A percentile compares a stretch with the other conserved stretches of the same genome.
Conservation (phyloP, 2,113 vertebrate species). For the Fulica atra region DNA sequence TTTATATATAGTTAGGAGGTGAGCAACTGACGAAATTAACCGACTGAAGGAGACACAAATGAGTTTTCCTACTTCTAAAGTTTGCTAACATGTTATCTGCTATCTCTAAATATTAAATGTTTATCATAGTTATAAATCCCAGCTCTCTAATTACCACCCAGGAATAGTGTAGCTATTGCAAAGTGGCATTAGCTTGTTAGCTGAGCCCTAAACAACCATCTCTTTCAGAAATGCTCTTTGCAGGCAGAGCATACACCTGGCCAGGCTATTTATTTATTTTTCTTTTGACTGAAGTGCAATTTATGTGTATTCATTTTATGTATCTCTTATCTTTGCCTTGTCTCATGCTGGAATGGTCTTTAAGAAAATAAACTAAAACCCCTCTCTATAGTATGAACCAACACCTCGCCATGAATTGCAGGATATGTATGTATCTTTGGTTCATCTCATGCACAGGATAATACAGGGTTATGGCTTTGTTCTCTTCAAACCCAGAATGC, state of each 20-base stretch:
- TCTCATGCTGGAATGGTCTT: background rate
- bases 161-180: background rate
- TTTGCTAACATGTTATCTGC: background rate
- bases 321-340: background rate
- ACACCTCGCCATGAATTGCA: background rate
- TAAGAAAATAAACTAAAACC: background rate
- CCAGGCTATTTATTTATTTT: background rate
- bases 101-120: background rate
- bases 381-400: background rate
- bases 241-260: background rate
- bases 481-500: background rate
- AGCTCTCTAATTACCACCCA: background rate
- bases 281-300: background rate
- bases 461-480: background rate
- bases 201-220: background rate
- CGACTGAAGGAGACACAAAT: background rate
- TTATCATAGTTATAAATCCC: background rate
- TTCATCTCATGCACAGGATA: background rate
- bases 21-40: background rate
- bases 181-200: background rate
- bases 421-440: background rate
- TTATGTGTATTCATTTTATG: background rate
- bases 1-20: background rate
- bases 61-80: background rate
- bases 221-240: background rate